Evolutionary conservation across 2,113 vertebrate species (phyloP), one percentile per base, ranked within the genome.

Genomic region (Microtus richardsoni): DNA sequence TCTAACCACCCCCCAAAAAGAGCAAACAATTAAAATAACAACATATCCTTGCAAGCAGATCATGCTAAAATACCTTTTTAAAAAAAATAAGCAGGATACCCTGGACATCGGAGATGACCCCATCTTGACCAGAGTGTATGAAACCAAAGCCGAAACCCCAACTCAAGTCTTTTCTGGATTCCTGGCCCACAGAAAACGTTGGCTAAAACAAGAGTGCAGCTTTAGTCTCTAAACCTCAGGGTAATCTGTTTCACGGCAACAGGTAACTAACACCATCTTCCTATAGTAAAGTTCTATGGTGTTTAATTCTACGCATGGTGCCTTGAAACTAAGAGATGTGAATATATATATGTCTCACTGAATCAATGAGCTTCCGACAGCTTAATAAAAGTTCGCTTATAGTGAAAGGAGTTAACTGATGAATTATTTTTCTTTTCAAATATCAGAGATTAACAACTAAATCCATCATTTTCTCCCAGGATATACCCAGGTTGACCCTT

Each of bases 391-490:
- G 36, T n/a, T 94, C 70, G 12, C 12, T 78, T 54, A 86, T 93
- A 94, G 13, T n/a, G 22, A 91, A 86, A 93, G 91, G 90, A 24
- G 5, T 5, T 91, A 80, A 92, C n/a, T 91, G n/a, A 84, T n/a
- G 41, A 74, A 82, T 28, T 62, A 74, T 22, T 94, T n/a, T 28
- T 89, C 89, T 84, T 87, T 96, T 73, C 22, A 83, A 97, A 87
- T 39, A 62, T 87, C 33, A 19, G 21, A 5, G 22, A 85, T 47
- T 62, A 49, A 71, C 0, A 94, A 94, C n/a, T 80, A 84, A 96
- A 96, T 79, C 84, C 66, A 88, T 89, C 94, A 89, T 71, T 94
- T 94, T 92, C 47, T 78, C 28, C 64, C 28, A 58, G 3, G 17
- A 19, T 58, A 58, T 58, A 58, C 54, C 54, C 17, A 58, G 17